Percentiles rank a stretch among this genome's conserved stretches.
Evolutionary conservation across 1,140 invertebrate genomes (phyloP).

Genomic region (Mylabris phalerata): DNA sequence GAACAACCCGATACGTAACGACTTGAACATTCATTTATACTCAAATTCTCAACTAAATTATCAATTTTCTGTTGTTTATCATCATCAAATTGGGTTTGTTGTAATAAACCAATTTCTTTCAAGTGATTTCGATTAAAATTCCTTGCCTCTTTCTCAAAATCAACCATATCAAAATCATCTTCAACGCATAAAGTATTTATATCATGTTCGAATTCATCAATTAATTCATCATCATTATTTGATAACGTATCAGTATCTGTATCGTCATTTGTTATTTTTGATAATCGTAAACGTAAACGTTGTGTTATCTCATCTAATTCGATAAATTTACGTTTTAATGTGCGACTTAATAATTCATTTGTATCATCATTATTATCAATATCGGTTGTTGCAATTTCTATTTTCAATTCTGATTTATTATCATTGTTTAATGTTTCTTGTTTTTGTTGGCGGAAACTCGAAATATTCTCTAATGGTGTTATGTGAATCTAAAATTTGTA

Average conservation of each 20-base stretch:
- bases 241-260: constrained; percentile 42
- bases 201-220: constrained; percentile 50
- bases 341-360: constrained; percentile 40
- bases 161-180: constrained; percentile 35
- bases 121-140: constrained; percentile 22
- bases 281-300: constrained; percentile 48
- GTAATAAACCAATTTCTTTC: constrained; percentile 8
- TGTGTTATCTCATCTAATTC: constrained; percentile 58
- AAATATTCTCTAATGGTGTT: constrained; percentile 46
- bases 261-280: constrained; percentile 48
- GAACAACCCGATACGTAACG: constrained; percentile 37
- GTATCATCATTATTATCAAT: constrained; percentile 12
- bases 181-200: constrained; percentile 42
- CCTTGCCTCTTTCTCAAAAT: constrained; percentile 32
- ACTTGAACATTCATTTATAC: constrained; percentile 17
- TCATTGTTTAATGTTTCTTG: background rate
- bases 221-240: constrained; percentile 42
- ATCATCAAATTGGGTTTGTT: constrained; percentile 23
- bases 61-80: constrained; percentile 33
- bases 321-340: constrained; percentile 52
- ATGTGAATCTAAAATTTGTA: constrained; percentile 41
- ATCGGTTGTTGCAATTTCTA: constrained; percentile 1
- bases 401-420: constrained; percentile 5
- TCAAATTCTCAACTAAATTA: constrained; percentile 34
- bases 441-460: constrained; percentile 7